A percentile compares a stretch with the other conserved stretches of the same genome.
Conservation (phyloP, 2,888 invertebrate species). For the Sminthurinus aureus region DNA sequence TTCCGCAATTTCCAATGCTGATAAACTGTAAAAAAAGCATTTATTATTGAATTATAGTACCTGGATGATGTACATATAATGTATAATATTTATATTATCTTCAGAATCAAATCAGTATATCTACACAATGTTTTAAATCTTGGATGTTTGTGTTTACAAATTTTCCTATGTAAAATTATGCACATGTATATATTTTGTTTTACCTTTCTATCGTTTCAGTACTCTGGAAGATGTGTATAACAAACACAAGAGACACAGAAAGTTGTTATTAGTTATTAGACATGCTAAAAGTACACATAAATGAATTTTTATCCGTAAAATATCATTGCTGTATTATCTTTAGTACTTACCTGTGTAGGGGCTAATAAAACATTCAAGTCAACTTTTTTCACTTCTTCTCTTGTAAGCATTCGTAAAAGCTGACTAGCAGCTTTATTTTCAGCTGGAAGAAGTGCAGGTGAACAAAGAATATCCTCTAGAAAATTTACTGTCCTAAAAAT, state of each 20-base stretch:
- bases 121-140: too few relatives aligned
- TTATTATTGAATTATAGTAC: neutral
- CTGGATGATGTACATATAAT: too few relatives aligned
- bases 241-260: neutral
- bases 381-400: conserved; percentile 74
- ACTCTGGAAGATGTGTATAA: neutral
- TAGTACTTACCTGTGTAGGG: conserved; percentile 71
- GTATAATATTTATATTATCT: too few relatives aligned
- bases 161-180: too few relatives aligned
- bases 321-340: neutral
- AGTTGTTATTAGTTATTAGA: too few relatives aligned
- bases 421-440: conserved; percentile 90
- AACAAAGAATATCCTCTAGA: conserved; percentile 84
- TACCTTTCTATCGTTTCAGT: neutral
- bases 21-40: conserved; percentile 70
- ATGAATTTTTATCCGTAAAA: neutral
- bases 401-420: conserved; percentile 77
- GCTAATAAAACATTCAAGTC: conserved; percentile 75
- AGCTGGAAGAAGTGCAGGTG: conserved; percentile 82
- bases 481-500: conserved; percentile 75
- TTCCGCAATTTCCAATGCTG: conserved; percentile 90
- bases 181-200: neutral
- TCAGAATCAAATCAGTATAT: too few relatives aligned
- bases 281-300: neutral
- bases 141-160: too few relatives aligned